phyloP scores from a whole-genome alignment of 2,113 vertebrate genomes.

The Myotis davidii region DNA sequence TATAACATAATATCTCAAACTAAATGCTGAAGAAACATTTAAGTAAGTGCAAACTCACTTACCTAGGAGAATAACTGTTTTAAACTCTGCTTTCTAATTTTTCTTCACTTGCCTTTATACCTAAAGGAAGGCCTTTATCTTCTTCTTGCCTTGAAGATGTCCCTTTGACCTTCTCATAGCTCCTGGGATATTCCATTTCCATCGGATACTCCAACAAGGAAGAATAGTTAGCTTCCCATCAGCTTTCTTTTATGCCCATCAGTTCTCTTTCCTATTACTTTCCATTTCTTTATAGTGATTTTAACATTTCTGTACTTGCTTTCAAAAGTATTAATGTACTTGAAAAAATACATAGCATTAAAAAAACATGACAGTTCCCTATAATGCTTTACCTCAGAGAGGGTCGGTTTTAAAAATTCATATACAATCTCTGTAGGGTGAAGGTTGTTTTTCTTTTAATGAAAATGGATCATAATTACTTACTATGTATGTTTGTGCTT shows the following conservation, averaged over 20 bases:
- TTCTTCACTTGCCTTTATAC: slow-evolving; percentile 9
- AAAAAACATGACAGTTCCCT: background rate
- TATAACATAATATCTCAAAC: background rate
- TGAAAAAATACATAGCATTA: background rate
- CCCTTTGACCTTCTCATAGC: background rate
- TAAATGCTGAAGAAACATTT: background rate
- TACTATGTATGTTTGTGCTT: background rate
- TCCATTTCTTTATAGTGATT: background rate
- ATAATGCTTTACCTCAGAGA: background rate
- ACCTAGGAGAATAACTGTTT: background rate
- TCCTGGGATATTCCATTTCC: background rate
- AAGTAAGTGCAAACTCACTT: background rate
- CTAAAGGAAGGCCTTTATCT: background rate
- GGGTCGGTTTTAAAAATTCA: background rate
- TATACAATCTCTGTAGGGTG: background rate
- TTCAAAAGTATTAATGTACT: background rate
- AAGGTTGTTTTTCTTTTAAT: slow-evolving; percentile 39
- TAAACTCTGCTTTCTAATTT: background rate
- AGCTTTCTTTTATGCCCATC: background rate
- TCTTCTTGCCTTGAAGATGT: background rate
- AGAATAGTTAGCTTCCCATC: background rate
- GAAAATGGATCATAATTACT: background rate
- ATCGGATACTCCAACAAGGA: background rate
- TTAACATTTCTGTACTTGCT: background rate
- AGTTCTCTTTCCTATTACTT: background rate